Percentiles rank a stretch among this genome's conserved stretches.
Conservation (phyloP, 1,140 invertebrate genomes). For the Drusus annulatus region DNA sequence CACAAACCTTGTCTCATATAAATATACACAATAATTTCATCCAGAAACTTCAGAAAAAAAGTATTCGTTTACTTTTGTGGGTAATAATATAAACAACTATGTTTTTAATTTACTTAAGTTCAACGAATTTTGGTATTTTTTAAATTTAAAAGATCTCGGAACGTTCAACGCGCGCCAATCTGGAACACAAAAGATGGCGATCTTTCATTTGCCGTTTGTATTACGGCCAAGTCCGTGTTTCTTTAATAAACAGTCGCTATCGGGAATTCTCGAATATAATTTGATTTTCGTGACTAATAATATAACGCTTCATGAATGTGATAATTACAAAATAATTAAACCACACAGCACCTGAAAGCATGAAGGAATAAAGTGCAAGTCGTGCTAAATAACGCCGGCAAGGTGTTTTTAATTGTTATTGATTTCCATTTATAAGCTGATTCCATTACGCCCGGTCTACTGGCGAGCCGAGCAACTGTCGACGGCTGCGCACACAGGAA, state of each 20-base stretch:
- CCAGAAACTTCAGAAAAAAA: too few relatives aligned
- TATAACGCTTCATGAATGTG: conserved; percentile 2
- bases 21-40: too few relatives aligned
- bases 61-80: too few relatives aligned
- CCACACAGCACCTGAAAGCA: conserved; percentile 3
- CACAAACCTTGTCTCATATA: too few relatives aligned
- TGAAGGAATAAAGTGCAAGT: conserved; percentile 20
- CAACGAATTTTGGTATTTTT: too few relatives aligned
- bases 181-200: too few relatives aligned
- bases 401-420: conserved; percentile 28
- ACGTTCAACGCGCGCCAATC: too few relatives aligned
- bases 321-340: conserved; percentile 36
- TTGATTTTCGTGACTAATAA: conserved; percentile 22
- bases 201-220: too few relatives aligned
- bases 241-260: conserved; percentile 22
- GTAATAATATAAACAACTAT: too few relatives aligned
- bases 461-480: background rate
- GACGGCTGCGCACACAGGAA: conserved; percentile 6
- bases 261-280: conserved; percentile 5
- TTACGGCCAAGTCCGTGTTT: conserved; percentile 2
- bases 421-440: conserved; percentile 9
- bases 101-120: too few relatives aligned
- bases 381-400: conserved; percentile 1
- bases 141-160: too few relatives aligned
- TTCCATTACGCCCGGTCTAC: background rate